Base-by-base conservation (phyloP, 2,797 vertebrate genomes). In the Xenentodon cancila region DNA sequence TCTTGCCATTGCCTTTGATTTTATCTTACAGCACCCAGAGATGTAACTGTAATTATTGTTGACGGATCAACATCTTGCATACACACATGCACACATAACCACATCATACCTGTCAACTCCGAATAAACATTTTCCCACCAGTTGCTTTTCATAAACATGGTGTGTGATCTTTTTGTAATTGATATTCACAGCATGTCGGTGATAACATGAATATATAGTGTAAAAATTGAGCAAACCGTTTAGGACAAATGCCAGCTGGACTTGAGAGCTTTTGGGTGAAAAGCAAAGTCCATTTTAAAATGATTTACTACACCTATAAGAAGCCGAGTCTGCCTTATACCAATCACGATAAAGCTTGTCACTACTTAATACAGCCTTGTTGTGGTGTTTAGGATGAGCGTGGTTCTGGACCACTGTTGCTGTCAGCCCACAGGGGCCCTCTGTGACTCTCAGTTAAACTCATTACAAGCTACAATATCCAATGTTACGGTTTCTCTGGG, bases 401-500 rank as follows among this genome's bases (percentile, higher is more conserved):
- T 72, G 65, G 63, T 82, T 59, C 70, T 79, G 73, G 59, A 20
- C 7, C 37, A 46, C 55, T 49, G 37, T 64, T 74, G 40, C 62
- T 19, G 4, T 22, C 48, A 51, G 67, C 72, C 58, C 73, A 46
- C 47, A 13, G 59, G 53, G 25, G 1, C 42, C 47, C 46, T 52
- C 22, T 30, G 18, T 60, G 56, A 46, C 73, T 71, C 66, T 50
- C 20, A 59, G 61, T 68, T 73, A 53, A 75, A 80, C 54, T 82
- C 76, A 83, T 84, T 75, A 76, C 27, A 59, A 76, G 64, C 61
- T 64, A 51, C 52, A 59, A 54, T 55, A 20, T 75, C 51, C 47
- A 58, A 44, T 52, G 47, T 59, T 65, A 21, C n/a, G 55, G 59
- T 58, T 75, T 75, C 79, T 82, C 69, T 25, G 58, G 73, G 71